Evolutionary conservation across 2,888 invertebrate genomes (phyloP), one percentile per base, ranked within the genome.

Genomic region (Ichneumoninae sp.): DNA sequence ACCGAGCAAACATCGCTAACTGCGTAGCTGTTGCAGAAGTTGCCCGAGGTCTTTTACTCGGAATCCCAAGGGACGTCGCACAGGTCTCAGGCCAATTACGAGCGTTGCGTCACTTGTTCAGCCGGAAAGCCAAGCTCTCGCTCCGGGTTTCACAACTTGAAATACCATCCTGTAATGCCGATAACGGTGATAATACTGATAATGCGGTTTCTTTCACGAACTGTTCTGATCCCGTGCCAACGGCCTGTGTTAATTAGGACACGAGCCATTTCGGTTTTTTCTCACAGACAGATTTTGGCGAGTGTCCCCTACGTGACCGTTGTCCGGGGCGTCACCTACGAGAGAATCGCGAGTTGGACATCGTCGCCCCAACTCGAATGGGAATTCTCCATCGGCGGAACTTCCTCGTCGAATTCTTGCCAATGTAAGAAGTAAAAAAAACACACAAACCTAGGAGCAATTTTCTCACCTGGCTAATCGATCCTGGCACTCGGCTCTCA

Each of bases 381-480:
- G 63, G 36, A 75, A 60, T 75, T 79, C 66, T 47, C 75, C 81
- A 44, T 10, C 40, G 5, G 70, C 22, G 52, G 70, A 40, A 57
- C 70, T 71, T 47, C 79, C 77, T 50, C 66, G 57, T 47, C 69
- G 75, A 75, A 82, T 85, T 82, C 71, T 75, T 30, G 50, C 26
- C 57, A 57, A 26, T 26, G 26, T 22, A 10, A 26, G 26, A 26
- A 57, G 22, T 26, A 26, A 57, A 22, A 52, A 54, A 22, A 19
- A 54, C 19, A 54, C 7, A 22, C 19, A 54, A 54, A 57, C 3
- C 22, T 26, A 10, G 10, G 44, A 66, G 75, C 78, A 66, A 66
- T 85, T 79, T 81, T 82, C 85, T 85, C 81, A 81, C 85, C 81
- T 78, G 57, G 50, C 85, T 85, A 85, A 85, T 85, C 85, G 78